phyloP scores from a whole-genome alignment of 1,140 invertebrate genomes.

The Hylaeus anthracinus region DNA sequence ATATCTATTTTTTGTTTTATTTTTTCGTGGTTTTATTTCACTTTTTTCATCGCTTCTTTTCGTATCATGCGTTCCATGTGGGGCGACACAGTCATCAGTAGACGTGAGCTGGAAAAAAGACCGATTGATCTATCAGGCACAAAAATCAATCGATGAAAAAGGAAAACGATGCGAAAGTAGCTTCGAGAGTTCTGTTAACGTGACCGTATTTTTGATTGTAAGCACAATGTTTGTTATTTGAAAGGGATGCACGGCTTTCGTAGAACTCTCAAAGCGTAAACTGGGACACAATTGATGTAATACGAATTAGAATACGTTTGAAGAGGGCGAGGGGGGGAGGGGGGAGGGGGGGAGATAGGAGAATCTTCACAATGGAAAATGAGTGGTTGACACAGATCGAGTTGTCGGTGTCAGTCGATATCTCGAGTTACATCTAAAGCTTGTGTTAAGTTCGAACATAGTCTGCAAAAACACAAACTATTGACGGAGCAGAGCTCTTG shows the following conservation, averaged over 20 bases:
- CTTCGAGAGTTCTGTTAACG: constrained; percentile 24
- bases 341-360: not conserved
- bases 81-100: constrained; percentile 73
- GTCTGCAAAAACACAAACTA: constrained; percentile 39
- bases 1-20: constrained; percentile 62
- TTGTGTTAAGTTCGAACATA: constrained; percentile 7
- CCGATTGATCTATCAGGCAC: constrained; percentile 22
- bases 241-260: not conserved
- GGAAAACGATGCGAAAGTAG: not conserved
- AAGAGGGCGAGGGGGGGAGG: no score
- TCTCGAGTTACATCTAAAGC: constrained; percentile 27
- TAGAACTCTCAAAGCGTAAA: constrained; percentile 20
- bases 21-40: constrained; percentile 54
- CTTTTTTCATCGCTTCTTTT: constrained; percentile 64
- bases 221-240: no score
- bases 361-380: not conserved
- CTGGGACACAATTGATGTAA: constrained; percentile 1
- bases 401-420: constrained; percentile 23
- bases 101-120: constrained; percentile 75
- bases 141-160: not conserved
- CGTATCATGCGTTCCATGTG: constrained; percentile 68
- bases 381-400: constrained; percentile 19
- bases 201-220: not conserved
- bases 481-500: not conserved
- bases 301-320: constrained; percentile 20